Conservation (phyloP, 2,113 vertebrate species). For the Regulus satrapa region DNA sequence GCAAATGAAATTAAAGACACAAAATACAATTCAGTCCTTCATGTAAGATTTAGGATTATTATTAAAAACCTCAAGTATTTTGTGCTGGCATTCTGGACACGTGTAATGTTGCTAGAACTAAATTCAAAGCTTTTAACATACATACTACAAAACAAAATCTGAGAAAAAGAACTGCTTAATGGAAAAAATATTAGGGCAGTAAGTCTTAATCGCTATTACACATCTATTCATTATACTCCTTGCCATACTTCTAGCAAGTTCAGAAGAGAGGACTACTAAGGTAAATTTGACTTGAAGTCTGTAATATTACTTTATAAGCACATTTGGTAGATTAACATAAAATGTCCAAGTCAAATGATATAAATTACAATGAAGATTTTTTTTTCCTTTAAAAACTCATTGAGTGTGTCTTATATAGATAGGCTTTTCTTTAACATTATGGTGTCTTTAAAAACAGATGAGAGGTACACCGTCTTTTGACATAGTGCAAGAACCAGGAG, state of each 20-base stretch:
- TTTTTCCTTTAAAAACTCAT: background rate
- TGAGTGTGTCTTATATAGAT: background rate
- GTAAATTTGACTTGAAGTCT: background rate
- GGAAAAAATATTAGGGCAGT: background rate
- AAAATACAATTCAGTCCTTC: background rate
- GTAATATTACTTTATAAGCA: background rate
- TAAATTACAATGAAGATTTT: background rate
- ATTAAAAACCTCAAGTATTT: background rate
- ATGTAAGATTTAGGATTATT: background rate
- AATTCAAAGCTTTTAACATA: background rate
- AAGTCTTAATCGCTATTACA: background rate
- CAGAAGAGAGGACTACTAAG: background rate
- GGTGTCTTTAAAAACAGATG: background rate
- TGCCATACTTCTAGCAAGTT: background rate
- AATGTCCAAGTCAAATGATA: background rate
- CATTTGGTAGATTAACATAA: background rate
- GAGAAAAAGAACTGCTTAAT: background rate
- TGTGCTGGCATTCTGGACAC: background rate
- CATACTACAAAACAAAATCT: background rate
- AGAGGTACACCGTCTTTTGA: background rate
- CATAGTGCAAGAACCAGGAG: background rate
- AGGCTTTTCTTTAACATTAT: background rate
- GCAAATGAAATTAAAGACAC: background rate
- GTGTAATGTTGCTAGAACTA: background rate
- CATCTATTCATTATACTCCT: background rate